phyloP scores from a whole-genome alignment of 2,888 invertebrate species.

The Periphyllus acericola region DNA sequence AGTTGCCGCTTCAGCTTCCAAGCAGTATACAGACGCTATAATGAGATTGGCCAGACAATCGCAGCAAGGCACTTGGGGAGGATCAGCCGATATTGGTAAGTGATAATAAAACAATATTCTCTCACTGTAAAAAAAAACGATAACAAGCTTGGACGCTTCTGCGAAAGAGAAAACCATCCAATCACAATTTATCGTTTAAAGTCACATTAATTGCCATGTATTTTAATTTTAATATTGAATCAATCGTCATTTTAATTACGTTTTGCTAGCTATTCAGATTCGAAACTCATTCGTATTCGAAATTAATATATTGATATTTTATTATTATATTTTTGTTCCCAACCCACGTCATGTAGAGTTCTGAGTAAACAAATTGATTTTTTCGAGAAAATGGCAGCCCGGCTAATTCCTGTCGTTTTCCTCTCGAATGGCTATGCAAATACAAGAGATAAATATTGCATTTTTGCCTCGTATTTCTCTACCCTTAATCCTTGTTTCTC shows the following conservation, averaged over 20 bases:
- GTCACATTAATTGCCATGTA: not conserved
- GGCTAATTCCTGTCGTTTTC: constrained; percentile 43
- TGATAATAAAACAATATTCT: constrained; percentile 63
- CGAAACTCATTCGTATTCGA: not conserved
- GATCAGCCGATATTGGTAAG: constrained; percentile 90
- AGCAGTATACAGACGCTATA: constrained; percentile 87
- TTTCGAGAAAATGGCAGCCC: constrained; percentile 17
- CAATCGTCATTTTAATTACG: not conserved
- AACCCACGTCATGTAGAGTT: constrained; percentile 8
- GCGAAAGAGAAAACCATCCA: not conserved
- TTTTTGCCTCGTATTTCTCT: constrained; percentile 31
- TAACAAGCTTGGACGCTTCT: not conserved
- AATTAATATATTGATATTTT: not conserved
- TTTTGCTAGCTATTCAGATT: not conserved
- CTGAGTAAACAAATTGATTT: constrained; percentile 49
- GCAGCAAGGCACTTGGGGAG: constrained; percentile 89
- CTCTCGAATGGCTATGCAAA: constrained; percentile 45
- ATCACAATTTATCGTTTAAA: constrained; percentile 1
- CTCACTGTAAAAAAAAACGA: not conserved
- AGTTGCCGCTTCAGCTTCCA: constrained; percentile 90
- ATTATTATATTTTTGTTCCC: not conserved
- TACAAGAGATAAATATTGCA: constrained; percentile 54
- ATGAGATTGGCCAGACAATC: constrained; percentile 88
- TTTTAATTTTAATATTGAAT: not conserved
- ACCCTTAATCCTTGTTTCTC: constrained; percentile 1